Percentiles rank a stretch among this genome's conserved stretches.
Evolutionary conservation across 2,113 vertebrate genomes (phyloP).

Genomic region (Blennius ocellaris): DNA sequence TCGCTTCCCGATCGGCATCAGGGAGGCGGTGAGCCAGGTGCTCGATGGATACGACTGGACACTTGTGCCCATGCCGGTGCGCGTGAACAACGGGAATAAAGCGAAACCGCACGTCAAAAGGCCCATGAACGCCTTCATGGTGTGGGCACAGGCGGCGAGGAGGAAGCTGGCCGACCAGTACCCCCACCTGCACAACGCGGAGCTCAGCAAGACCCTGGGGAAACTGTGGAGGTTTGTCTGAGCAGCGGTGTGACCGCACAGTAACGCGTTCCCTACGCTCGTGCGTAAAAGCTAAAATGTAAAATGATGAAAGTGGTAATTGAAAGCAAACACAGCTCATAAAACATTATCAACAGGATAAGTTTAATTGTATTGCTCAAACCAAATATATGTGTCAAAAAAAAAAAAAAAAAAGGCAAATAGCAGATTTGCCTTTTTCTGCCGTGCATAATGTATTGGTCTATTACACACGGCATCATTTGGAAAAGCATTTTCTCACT

Average conservation of each 20-base stretch:
- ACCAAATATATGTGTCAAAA: not conserved
- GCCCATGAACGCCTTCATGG: constrained; percentile 97
- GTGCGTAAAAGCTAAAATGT: constrained; percentile 21
- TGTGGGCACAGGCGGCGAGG: constrained; percentile 98
- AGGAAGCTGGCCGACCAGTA: constrained; percentile 97
- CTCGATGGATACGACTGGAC: constrained; percentile 99
- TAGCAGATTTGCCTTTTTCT: not conserved
- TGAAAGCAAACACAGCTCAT: no score
- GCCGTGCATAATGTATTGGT: not conserved
- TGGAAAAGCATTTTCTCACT: not conserved
- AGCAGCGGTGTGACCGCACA: constrained; percentile 43
- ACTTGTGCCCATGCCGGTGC: constrained; percentile 97
- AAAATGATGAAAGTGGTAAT: no score
- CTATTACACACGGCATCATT: constrained; percentile 2
- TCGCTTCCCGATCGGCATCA: constrained; percentile 96
- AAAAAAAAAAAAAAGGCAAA: no score
- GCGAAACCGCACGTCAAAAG: constrained; percentile 95
- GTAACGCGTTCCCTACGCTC: constrained; percentile 38
- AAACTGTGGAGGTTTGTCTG: constrained; percentile 95
- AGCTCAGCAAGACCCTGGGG: constrained; percentile 98
- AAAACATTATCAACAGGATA: no score
- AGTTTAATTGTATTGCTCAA: no score
- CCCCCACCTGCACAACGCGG: constrained; percentile 97
- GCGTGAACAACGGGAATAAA: constrained; percentile 96
- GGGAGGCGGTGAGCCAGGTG: constrained; percentile 98